Evolutionary conservation across 2,113 vertebrate genomes (phyloP).

Genomic region (Lagenorhynchus albirostris): DNA sequence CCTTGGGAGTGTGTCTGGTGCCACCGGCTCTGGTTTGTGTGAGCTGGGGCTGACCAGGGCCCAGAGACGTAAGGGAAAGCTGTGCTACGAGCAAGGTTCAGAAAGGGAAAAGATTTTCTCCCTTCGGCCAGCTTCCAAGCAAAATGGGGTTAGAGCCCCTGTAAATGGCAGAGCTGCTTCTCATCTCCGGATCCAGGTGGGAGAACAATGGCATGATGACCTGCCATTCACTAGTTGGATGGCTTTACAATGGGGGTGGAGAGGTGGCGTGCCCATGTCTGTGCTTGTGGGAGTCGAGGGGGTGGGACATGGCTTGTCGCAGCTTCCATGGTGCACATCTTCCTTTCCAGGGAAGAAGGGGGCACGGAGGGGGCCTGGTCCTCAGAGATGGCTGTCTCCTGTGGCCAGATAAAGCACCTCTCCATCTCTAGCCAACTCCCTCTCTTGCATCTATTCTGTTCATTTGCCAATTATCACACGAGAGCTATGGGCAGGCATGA

Average conservation of each 20-base stretch:
- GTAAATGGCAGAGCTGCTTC: neutral
- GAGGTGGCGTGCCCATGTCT: neutral
- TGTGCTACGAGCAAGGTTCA: neutral
- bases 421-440: neutral
- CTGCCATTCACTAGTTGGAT: fast-evolving
- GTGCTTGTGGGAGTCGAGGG: fast-evolving
- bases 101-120: neutral
- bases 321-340: neutral
- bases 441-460: neutral
- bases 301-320: neutral
- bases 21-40: neutral
- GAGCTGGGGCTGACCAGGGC: neutral
- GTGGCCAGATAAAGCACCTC: neutral
- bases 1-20: neutral
- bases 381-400: neutral
- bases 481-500: neutral
- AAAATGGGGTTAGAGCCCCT: neutral
- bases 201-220: neutral
- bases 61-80: neutral
- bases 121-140: neutral
- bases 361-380: neutral
- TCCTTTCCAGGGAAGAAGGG: neutral
- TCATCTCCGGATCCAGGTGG: neutral
- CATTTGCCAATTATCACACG: neutral
- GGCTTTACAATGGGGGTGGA: neutral